Conservation (phyloP, 2,797 vertebrate species). For the Alfaro cultratus region DNA sequence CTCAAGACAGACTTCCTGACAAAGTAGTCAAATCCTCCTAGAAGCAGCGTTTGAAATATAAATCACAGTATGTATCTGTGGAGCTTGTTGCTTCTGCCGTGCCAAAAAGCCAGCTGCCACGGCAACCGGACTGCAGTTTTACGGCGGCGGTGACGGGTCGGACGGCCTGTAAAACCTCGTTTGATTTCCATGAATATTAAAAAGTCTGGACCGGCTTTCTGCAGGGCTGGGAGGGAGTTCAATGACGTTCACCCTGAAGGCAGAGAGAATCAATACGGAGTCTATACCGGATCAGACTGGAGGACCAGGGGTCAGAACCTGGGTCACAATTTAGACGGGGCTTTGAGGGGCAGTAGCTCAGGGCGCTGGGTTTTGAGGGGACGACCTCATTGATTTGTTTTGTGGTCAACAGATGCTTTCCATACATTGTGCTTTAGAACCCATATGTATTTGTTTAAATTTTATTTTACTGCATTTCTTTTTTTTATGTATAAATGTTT, state of each 20-base stretch:
- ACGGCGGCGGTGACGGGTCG: constrained; percentile 55
- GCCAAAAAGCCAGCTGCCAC: constrained; percentile 15
- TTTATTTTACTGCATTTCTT: no score
- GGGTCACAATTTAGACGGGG: no score
- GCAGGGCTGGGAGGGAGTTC: constrained; percentile 20
- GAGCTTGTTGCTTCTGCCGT: constrained; percentile 22
- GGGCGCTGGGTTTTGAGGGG: no score
- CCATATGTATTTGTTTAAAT: no score
- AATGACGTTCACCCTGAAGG: constrained; percentile 32
- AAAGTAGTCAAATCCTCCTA: constrained; percentile 12
- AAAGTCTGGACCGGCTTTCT: constrained; percentile 38
- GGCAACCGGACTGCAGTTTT: constrained; percentile 48
- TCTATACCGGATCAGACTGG: neutral
- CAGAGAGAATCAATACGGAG: constrained; percentile 34
- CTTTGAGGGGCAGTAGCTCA: no score
- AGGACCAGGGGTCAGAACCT: neutral
- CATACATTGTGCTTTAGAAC: no score
- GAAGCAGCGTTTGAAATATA: constrained; percentile 27
- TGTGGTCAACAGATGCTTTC: no score
- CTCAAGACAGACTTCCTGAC: neutral
- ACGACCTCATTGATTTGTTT: no score
- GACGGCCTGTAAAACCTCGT: constrained; percentile 53
- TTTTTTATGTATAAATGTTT: no score
- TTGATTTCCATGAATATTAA: constrained; percentile 63
- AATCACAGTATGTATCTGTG: constrained; percentile 18